Percentiles rank a stretch among this genome's conserved stretches.
Evolutionary conservation across 2,888 invertebrate species (phyloP).

Genomic region (Salticus scenicus): DNA sequence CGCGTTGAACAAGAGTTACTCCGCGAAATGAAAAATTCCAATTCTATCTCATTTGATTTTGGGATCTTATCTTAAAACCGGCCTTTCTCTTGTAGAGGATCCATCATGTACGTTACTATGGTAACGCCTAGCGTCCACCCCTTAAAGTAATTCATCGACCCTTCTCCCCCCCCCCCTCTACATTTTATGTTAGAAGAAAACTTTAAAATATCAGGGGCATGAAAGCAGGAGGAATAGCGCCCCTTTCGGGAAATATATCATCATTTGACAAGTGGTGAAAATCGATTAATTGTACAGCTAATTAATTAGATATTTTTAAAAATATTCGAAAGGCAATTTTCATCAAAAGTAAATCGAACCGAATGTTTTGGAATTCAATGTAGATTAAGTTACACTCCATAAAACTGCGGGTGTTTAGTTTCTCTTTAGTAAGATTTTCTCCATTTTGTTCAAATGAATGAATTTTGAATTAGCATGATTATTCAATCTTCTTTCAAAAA

Average conservation of each 20-base stretch:
- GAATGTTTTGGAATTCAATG: neutral
- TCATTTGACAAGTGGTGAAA: neutral
- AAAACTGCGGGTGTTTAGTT: constrained; percentile 2
- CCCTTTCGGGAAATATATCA: constrained; percentile 21
- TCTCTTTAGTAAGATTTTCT: neutral
- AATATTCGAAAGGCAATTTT: neutral
- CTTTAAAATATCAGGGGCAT: constrained; percentile 47
- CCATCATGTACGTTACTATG: constrained; percentile 59
- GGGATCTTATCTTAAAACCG: constrained; percentile 66
- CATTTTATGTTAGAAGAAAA: constrained; percentile 12
- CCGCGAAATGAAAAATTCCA: constrained; percentile 67
- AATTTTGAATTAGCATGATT: constrained; percentile 6
- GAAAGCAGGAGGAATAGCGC: constrained; percentile 26
- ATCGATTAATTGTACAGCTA: constrained; percentile 33
- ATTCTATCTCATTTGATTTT: constrained; percentile 69
- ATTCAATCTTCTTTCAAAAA: constrained; percentile 19
- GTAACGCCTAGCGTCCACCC: constrained; percentile 23
- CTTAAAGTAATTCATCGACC: constrained; percentile 22
- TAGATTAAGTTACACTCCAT: neutral
- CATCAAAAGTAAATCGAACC: neutral
- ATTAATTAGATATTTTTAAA: constrained; percentile 9
- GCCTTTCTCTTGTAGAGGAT: constrained; percentile 70
- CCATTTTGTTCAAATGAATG: neutral
- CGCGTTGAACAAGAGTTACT: constrained; percentile 64
- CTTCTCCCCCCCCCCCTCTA: constrained; percentile 22